phyloP scores from a whole-genome alignment of 2,113 vertebrate species.

The Charadrius vociferus region DNA sequence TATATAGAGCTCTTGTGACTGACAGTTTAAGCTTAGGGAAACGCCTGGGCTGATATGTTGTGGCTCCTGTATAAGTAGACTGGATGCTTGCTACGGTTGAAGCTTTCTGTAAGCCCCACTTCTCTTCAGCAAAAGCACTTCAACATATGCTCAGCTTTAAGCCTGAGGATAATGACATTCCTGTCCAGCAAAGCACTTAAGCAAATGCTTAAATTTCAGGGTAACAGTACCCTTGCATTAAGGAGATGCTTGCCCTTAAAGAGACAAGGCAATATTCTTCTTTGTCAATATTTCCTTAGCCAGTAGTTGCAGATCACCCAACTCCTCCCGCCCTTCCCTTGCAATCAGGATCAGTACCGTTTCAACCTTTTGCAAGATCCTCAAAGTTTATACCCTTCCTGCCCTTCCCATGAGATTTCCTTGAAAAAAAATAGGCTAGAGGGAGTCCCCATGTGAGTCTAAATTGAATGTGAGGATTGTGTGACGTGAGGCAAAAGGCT shows the following conservation, averaged over 20 bases:
- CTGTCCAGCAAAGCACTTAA: not conserved
- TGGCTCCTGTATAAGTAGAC: not conserved
- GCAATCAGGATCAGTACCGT: not conserved
- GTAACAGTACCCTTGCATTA: not conserved
- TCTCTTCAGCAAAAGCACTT: not conserved
- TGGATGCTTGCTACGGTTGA: not conserved
- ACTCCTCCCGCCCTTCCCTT: not conserved
- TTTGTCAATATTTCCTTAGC: not conserved
- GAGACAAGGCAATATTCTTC: not conserved
- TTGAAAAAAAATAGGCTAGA: not conserved
- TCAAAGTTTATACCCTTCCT: not conserved
- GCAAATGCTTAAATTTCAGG: not conserved
- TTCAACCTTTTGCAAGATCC: not conserved
- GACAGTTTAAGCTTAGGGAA: not conserved
- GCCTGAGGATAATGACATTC: not conserved
- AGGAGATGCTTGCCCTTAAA: not conserved
- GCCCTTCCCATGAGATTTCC: not conserved
- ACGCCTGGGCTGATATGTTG: not conserved
- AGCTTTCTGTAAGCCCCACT: not conserved
- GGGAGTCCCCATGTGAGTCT: not conserved
- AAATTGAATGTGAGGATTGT: not conserved
- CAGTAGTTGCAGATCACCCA: not conserved
- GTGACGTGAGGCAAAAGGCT: not conserved
- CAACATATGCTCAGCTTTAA: not conserved
- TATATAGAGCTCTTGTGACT: not conserved